Conservation (phyloP, 92 coral and sea anemone genomes). For the Heliopora coerulea region DNA sequence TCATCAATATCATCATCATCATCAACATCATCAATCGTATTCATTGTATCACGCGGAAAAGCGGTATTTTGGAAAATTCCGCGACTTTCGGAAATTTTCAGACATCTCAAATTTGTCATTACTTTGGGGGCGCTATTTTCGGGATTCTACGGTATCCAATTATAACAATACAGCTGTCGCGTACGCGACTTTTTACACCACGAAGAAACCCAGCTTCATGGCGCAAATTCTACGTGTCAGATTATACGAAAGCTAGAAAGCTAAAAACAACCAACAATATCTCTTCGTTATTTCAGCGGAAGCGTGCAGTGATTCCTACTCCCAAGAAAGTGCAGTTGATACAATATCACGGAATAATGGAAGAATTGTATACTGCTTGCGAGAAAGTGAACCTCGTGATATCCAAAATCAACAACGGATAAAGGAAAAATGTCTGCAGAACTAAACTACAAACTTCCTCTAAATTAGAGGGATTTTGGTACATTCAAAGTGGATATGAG, state of each 20-base stretch:
- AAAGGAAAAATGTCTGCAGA: neutral
- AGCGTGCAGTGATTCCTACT: neutral
- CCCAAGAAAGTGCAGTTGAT: conserved; percentile 8
- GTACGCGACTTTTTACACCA: too few species aligned
- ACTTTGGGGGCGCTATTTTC: too few species aligned
- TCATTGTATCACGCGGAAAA: too few species aligned
- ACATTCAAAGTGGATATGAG: conserved; percentile 33
- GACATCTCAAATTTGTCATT: too few species aligned
- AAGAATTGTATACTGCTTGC: neutral
- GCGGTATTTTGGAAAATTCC: too few species aligned
- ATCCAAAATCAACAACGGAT: neutral
- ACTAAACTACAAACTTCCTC: neutral
- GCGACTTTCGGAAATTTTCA: too few species aligned
- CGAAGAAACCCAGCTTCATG: too few species aligned
- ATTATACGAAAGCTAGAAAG: neutral
- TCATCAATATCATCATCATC: too few species aligned
- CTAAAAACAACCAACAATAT: neutral
- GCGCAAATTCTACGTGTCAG: too few species aligned
- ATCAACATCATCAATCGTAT: too few species aligned
- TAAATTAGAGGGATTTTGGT: conserved; percentile 21
- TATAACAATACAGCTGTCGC: too few species aligned
- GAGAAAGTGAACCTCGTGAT: neutral
- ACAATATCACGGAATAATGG: conserved; percentile 10
- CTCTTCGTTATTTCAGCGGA: neutral
- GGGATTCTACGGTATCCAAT: too few species aligned